Conservation (phyloP, 2,888 invertebrate genomes). For the Andrena flavipes region DNA sequence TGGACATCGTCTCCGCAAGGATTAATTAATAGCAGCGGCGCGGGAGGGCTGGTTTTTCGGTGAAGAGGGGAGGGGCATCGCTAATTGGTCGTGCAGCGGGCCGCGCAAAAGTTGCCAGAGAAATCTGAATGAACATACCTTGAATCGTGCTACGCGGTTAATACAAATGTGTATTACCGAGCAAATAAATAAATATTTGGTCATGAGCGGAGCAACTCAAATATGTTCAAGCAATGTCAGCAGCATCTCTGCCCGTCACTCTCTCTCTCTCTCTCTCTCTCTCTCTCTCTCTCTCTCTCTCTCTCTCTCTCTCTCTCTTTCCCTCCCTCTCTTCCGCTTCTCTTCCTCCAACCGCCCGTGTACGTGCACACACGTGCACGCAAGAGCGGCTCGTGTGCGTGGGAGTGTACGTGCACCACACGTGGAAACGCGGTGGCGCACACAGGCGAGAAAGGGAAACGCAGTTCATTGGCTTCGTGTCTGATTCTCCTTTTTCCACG, state of each 20-base stretch:
- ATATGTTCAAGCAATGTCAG: slow-evolving; percentile 81
- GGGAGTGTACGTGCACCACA: background rate
- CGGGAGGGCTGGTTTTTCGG: slow-evolving; percentile 18
- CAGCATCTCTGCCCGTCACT: slow-evolving; percentile 71
- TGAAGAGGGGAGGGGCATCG: slow-evolving; percentile 38
- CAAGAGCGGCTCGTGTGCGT: background rate
- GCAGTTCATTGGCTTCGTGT: slow-evolving; percentile 21
- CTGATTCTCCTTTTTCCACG: slow-evolving; percentile 16
- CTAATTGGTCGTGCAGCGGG: slow-evolving; percentile 70
- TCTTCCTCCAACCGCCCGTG: slow-evolving; percentile 30
- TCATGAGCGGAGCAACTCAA: slow-evolving; percentile 81
- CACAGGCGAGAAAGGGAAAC: slow-evolving; percentile 6
- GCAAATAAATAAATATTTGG: slow-evolving; percentile 84
- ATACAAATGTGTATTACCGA: slow-evolving; percentile 79
- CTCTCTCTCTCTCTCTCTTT: slow-evolving; percentile 44
- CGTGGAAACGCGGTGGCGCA: slow-evolving; percentile 1
- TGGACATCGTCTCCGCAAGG: background rate
- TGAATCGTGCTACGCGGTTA: slow-evolving; percentile 74
- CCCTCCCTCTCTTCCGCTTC: slow-evolving; percentile 47
- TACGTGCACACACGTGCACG: background rate
- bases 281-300: slow-evolving; percentile 17
- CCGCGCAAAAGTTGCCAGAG: slow-evolving; percentile 70
- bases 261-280: slow-evolving; percentile 39
- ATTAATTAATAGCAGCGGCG: background rate
- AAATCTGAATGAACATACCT: slow-evolving; percentile 74